Percentiles rank a stretch among this genome's conserved stretches.
These are phyloP conservation scores for Simalia tracyae DNA, from an alignment of 2,797 vertebrate genomes.

Conservation along the genomic window DNA sequence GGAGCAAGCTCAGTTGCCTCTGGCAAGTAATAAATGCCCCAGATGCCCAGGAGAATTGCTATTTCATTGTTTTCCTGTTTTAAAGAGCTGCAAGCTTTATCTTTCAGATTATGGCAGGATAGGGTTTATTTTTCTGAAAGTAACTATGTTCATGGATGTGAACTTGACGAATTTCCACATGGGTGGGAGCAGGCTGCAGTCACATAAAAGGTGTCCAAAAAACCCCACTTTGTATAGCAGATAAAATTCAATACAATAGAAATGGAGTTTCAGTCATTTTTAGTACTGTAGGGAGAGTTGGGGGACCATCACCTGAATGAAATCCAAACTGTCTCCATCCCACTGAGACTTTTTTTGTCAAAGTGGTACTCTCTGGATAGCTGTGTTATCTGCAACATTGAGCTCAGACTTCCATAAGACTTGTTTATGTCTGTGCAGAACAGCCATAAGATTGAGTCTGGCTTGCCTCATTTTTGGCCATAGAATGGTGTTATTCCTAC, in stretches of 20 bases:
- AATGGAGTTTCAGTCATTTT: not conserved
- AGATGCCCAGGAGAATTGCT: not conserved
- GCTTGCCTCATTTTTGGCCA: not conserved
- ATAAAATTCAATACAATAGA: not conserved
- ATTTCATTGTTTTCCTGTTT: not conserved
- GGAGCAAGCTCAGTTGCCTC: not conserved
- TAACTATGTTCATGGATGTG: not conserved
- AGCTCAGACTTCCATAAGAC: not conserved
- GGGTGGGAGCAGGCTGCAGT: not conserved
- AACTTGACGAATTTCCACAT: no score
- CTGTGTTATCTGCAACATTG: not conserved
- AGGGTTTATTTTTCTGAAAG: no score
- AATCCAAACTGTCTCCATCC: not conserved
- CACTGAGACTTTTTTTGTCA: not conserved
- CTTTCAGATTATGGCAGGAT: not conserved
- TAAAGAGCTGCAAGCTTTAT: not conserved
- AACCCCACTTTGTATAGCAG: not conserved
- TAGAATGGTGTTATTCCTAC: not conserved
- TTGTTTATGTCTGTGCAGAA: not conserved
- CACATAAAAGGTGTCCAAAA: no score
- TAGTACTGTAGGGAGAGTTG: not conserved
- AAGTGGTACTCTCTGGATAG: not conserved
- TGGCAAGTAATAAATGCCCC: not conserved
- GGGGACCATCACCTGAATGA: not conserved
- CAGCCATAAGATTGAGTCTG: not conserved